A percentile compares a stretch with the other conserved stretches of the same genome.
Conservation (phyloP, 2,113 vertebrate genomes). For the Columba livia region DNA sequence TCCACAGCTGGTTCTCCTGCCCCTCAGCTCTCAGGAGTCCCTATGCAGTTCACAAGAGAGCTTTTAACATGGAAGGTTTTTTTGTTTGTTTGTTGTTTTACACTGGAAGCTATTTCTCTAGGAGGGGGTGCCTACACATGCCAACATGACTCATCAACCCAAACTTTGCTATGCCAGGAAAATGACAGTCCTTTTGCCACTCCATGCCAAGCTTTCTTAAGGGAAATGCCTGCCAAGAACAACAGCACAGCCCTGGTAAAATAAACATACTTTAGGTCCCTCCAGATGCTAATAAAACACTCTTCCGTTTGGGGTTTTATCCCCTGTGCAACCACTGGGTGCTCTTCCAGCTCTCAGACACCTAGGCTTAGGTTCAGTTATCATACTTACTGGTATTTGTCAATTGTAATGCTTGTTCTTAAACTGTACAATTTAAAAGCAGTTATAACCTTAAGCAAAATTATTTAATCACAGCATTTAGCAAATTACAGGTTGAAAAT, state of each 20-base stretch:
- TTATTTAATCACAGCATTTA: conserved; percentile 30
- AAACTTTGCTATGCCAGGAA: neutral
- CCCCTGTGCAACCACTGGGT: neutral
- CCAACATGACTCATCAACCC: neutral
- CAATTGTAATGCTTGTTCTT: neutral
- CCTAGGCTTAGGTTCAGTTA: neutral
- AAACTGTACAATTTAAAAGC: conserved; percentile 2
- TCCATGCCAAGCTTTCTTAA: neutral
- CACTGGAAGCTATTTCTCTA: neutral
- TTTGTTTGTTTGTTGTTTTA: too few species aligned
- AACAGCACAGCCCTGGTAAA: neutral
- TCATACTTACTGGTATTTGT: neutral
- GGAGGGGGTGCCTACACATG: neutral
- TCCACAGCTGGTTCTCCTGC: neutral
- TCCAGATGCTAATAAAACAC: neutral
- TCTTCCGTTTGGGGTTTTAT: neutral
- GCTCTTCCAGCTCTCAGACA: neutral
- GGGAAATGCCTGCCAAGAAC: neutral
- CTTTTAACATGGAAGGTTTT: neutral
- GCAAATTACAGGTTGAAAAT: conserved; percentile 45
- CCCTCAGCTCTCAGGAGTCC: neutral
- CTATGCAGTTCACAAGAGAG: neutral
- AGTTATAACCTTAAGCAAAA: conserved; percentile 53
- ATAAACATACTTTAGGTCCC: neutral
- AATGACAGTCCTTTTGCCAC: neutral